phyloP scores from a whole-genome alignment of 2,797 vertebrate genomes.

The Fundulus diaphanus region DNA sequence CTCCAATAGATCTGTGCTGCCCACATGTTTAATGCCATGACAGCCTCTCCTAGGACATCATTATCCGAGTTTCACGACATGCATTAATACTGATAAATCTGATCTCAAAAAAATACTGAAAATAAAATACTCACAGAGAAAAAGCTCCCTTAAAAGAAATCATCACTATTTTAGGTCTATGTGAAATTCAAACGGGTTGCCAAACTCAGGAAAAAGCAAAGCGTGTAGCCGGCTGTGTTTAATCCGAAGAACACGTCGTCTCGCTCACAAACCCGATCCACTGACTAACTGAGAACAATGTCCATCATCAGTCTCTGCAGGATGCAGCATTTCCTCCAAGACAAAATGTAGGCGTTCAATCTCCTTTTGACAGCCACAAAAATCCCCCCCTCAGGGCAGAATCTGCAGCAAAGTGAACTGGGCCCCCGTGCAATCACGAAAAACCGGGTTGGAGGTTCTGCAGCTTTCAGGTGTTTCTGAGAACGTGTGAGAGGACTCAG shows the following conservation, averaged over 20 bases:
- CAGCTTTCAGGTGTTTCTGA: constrained; percentile 11
- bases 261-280: not conserved
- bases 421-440: constrained; percentile 12
- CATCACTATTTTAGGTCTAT: not conserved
- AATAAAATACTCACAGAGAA: not conserved
- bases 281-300: constrained; percentile 5
- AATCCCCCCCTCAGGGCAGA: constrained; percentile 22
- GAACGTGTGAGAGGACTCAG: constrained; percentile 3
- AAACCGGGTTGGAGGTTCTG: constrained; percentile 1
- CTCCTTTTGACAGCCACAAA: constrained; percentile 17
- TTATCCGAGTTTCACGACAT: not conserved
- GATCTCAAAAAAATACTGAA: not conserved
- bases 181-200: not conserved
- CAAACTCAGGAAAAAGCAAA: not conserved
- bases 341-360: not conserved
- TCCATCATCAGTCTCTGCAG: constrained; percentile 8
- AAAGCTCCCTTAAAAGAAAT: not conserved
- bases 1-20: not conserved
- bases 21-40: not conserved
- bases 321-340: not conserved
- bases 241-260: not conserved
- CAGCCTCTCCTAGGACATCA: constrained; percentile 5
- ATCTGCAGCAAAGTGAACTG: constrained; percentile 7
- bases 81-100: not conserved
- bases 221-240: not conserved